A percentile compares a stretch with the other conserved stretches of the same genome.
phyloP scores from a whole-genome alignment of 2,888 invertebrate genomes.

The Mesochorus sp. region DNA sequence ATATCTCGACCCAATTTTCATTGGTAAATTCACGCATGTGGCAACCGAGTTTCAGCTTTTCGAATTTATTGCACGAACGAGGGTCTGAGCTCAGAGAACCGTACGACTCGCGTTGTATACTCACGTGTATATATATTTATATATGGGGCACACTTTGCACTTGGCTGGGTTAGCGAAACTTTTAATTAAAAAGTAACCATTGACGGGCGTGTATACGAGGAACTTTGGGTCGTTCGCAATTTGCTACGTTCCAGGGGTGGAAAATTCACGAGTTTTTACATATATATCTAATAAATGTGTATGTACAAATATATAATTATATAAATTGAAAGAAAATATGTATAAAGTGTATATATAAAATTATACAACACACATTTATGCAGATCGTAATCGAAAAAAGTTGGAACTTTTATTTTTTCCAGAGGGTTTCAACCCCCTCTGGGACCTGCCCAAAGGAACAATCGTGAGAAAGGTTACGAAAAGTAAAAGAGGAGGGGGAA shows the following conservation, averaged over 20 bases:
- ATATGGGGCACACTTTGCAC: constrained; percentile 21
- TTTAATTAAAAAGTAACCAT: constrained; percentile 75
- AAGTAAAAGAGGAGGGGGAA: too few relatives aligned
- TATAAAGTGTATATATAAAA: neutral
- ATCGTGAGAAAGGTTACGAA: too few relatives aligned
- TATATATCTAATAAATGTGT: neutral
- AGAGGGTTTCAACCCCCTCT: too few relatives aligned
- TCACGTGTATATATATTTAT: too few relatives aligned
- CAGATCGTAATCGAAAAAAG: constrained; percentile 23
- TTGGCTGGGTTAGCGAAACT: constrained; percentile 66
- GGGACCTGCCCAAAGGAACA: too few relatives aligned
- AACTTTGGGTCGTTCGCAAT: constrained; percentile 43
- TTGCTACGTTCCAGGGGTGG: constrained; percentile 6
- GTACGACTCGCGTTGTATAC: neutral
- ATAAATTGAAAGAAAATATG: too few relatives aligned
- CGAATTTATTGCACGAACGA: constrained; percentile 39
- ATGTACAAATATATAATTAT: constrained; percentile 1
- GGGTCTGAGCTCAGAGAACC: constrained; percentile 21
- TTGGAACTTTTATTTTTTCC: too few relatives aligned
- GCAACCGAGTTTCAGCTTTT: constrained; percentile 32
- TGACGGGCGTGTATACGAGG: constrained; percentile 49
- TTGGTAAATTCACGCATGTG: neutral
- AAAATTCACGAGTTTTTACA: neutral
- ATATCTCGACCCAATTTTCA: constrained; percentile 35
- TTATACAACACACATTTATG: neutral